Conservation (phyloP, 2,113 vertebrate genomes). For the Bungarus multicinctus region DNA sequence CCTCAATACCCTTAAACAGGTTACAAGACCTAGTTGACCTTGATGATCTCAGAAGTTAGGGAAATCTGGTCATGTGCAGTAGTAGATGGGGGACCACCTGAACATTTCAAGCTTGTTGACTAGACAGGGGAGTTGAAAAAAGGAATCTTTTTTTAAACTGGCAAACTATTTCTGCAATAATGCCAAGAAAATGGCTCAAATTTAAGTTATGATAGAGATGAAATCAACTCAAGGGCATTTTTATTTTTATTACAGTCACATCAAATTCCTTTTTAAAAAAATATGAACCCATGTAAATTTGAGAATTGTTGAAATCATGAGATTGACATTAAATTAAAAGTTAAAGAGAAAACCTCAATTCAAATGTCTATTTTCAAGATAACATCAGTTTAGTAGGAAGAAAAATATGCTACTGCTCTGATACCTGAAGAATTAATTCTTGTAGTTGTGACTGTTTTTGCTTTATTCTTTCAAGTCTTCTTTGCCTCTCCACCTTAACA, state of each 20-base stretch:
- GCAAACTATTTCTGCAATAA: background rate
- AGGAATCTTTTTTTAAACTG: background rate
- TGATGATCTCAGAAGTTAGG: background rate
- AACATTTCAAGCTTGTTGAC: background rate
- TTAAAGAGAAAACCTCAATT: background rate
- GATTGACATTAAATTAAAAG: background rate
- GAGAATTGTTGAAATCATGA: background rate
- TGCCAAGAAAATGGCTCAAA: background rate
- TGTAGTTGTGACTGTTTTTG: conserved; percentile 98
- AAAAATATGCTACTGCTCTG: conserved; percentile 29
- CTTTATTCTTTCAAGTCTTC: conserved; percentile 94
- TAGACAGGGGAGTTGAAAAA: background rate
- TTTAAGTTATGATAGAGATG: background rate
- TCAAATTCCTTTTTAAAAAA: background rate
- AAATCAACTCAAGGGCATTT: background rate
- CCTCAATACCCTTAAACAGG: background rate
- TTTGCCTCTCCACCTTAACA: conserved; percentile 90
- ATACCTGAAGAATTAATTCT: conserved; percentile 97
- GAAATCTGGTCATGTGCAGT: background rate
- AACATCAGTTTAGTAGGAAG: background rate
- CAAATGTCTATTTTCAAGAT: background rate
- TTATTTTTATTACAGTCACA: background rate
- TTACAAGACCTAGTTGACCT: background rate
- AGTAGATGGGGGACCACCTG: background rate
- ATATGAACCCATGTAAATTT: background rate